Conservation (phyloP, 2,888 invertebrate genomes). For the Chesias legatella region DNA sequence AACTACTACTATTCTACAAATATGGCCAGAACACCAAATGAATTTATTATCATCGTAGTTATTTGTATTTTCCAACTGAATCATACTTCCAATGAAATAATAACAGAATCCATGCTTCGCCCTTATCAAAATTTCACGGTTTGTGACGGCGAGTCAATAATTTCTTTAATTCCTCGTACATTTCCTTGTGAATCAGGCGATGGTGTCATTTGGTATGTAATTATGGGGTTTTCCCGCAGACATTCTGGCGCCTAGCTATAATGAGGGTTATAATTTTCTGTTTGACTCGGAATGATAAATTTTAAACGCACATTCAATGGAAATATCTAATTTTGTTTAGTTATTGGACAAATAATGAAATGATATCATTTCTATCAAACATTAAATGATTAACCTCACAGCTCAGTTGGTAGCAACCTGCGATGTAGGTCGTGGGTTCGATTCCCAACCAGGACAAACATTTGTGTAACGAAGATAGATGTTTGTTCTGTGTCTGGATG, state of each 20-base stretch:
- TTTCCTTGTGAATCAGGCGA: constrained; percentile 4
- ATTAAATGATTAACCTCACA: no score
- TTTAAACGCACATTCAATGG: no score
- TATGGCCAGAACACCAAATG: no score
- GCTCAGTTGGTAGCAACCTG: no score
- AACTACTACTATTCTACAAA: no score
- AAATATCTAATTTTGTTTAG: no score
- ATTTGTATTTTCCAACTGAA: constrained; percentile 15
- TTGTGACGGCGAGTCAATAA: constrained; percentile 13
- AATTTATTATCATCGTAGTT: not conserved
- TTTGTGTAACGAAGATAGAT: no score
- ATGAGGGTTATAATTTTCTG: not conserved
- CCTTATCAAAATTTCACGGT: constrained; percentile 14
- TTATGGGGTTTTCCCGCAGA: constrained; percentile 15
- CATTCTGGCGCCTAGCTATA: constrained; percentile 11
- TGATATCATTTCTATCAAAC: no score
- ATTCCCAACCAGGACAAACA: no score
- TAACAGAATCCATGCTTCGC: not conserved
- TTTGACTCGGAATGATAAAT: not conserved
- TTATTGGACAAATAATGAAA: no score
- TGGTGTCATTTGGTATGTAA: constrained; percentile 11
- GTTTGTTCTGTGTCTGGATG: no score
- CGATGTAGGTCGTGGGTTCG: no score
- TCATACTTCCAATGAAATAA: not conserved
- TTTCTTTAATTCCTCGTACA: constrained; percentile 9